Base-by-base conservation (phyloP, 2,797 vertebrate species). In the Craterocephalus amniculus region DNA sequence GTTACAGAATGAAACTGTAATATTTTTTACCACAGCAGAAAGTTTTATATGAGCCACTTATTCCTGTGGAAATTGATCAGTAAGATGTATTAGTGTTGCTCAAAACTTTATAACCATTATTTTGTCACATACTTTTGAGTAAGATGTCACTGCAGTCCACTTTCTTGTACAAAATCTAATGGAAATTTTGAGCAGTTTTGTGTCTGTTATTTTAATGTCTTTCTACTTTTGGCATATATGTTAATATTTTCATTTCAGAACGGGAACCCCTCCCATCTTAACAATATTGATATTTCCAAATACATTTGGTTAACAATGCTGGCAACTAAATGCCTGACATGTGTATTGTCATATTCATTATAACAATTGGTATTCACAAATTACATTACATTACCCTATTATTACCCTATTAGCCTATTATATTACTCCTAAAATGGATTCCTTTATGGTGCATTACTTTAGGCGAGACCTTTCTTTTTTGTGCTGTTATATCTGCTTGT, bases 371-470 rank as follows among this genome's bases (percentile, higher is more conserved):
- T 18, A 40, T 40, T 40, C 14, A 40, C 1, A 40, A 18, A 16
- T 57, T 63, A n/a, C n/a, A n/a, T n/a, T n/a, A n/a, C n/a, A n/a
- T n/a, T n/a, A n/a, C n/a, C n/a, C n/a, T n/a, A n/a, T n/a, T n/a
- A n/a, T n/a, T n/a, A n/a, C n/a, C n/a, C n/a, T n/a, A n/a, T n/a
- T n/a, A n/a, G n/a, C n/a, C n/a, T n/a, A n/a, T n/a, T n/a, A n/a
- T n/a, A n/a, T n/a, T n/a, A 35, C 18, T 18, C 6, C 8, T 57
- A 40, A 55, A 76, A 27, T 49, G 11, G 58, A 57, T 43, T 6
- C 27, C 51, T 66, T 22, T 14, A 58, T 56, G 4, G 24, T 24
- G 49, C 10, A 49, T 57, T 63, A 43, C 54, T 40, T 69, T 60
- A 58, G 24, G 11, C 20, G n/a, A 31, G 11, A 4, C 0, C 61